phyloP scores from a whole-genome alignment of 2,888 invertebrate genomes.

The Pantelozetes paolii region DNA sequence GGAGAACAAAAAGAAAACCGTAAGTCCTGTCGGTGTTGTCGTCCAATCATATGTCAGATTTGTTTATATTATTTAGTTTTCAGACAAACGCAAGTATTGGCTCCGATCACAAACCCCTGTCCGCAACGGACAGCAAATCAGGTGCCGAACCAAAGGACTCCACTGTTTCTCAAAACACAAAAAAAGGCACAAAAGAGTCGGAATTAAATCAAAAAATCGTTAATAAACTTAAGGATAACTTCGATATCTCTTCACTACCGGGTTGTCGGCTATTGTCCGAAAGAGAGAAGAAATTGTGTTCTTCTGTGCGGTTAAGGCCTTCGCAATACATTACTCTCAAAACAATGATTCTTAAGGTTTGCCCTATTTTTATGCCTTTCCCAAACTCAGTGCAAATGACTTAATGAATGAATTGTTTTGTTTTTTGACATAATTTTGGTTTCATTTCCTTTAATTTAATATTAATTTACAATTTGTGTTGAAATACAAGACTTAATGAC shows the following conservation, averaged over 20 bases:
- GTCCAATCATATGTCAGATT: not conserved
- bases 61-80: slow-evolving; percentile 40
- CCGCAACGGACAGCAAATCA: slow-evolving; percentile 15
- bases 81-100: slow-evolving; percentile 40
- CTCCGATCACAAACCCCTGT: slow-evolving; percentile 36
- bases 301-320: slow-evolving; percentile 71
- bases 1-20: slow-evolving; percentile 56
- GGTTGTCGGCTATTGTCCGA: slow-evolving; percentile 53
- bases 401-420: not conserved
- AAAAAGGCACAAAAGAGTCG: slow-evolving; percentile 33
- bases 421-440: too few species aligned
- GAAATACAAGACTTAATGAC: too few species aligned
- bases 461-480: too few species aligned
- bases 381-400: too few species aligned
- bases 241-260: slow-evolving; percentile 50
- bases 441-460: too few species aligned
- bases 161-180: not conserved
- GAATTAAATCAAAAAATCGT: slow-evolving; percentile 20
- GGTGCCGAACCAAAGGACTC: not conserved
- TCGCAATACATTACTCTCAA: slow-evolving; percentile 84
- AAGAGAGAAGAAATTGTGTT: slow-evolving; percentile 61
- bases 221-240: slow-evolving; percentile 11
- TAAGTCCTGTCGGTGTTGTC: slow-evolving; percentile 49
- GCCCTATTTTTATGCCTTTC: slow-evolving; percentile 47
- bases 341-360: slow-evolving; percentile 71